phyloP scores from a whole-genome alignment of 2,888 invertebrate genomes.

The Ypsolopha scabrella region DNA sequence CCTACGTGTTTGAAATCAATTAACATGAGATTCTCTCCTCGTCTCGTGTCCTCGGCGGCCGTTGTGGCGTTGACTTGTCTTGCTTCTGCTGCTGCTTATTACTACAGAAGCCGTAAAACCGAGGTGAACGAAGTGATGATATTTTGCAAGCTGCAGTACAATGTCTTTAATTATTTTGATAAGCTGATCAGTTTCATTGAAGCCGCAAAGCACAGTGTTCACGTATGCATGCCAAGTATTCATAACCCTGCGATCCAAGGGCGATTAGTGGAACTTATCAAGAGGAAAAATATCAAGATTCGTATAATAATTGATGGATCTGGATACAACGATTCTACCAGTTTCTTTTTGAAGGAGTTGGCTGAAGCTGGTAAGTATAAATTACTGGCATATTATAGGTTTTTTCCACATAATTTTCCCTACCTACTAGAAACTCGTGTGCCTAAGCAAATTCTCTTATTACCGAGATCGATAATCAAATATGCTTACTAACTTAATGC shows the following conservation, averaged over 20 bases:
- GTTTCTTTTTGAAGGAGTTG: constrained; percentile 50
- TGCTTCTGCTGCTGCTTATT: constrained; percentile 53
- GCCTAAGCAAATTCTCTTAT: too few relatives aligned
- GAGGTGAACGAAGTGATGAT: constrained; percentile 63
- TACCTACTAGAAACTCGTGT: too few relatives aligned
- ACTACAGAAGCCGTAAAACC: constrained; percentile 41
- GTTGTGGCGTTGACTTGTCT: constrained; percentile 52
- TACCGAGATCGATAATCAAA: too few relatives aligned
- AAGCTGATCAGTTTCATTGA: constrained; percentile 55
- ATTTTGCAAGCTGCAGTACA: constrained; percentile 59
- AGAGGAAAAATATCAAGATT: constrained; percentile 43
- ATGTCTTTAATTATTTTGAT: constrained; percentile 57
- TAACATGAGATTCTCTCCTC: constrained; percentile 26
- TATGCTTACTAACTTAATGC: too few relatives aligned
- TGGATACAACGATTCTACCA: constrained; percentile 48
- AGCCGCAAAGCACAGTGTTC: constrained; percentile 41
- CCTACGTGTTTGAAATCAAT: constrained; percentile 47
- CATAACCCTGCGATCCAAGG: constrained; percentile 60
- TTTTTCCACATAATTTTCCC: too few relatives aligned
- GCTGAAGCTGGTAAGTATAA: constrained; percentile 52
- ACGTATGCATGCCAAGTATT: constrained; percentile 60
- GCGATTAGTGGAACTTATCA: constrained; percentile 41
- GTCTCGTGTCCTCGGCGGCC: constrained; percentile 48
- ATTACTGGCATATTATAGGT: neutral
- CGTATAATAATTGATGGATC: constrained; percentile 50